phyloP scores from a whole-genome alignment of 2,888 invertebrate genomes.

The Druceiella hillmani region DNA sequence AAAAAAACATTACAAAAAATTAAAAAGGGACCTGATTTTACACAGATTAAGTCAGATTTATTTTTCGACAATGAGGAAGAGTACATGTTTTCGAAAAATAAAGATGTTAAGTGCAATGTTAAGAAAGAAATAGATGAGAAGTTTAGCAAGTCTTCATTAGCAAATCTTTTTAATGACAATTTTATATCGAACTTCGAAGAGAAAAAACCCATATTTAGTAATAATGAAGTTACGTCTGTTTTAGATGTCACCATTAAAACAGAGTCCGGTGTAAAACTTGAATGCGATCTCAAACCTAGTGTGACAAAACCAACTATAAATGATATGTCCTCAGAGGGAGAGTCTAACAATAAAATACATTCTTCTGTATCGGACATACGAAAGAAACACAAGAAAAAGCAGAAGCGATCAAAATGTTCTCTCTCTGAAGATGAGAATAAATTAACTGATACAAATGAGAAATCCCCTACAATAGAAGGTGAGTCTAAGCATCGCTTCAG shows the following conservation, averaged over 20 bases:
- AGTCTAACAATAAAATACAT: constrained; percentile 40
- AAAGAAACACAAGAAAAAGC: constrained; percentile 81
- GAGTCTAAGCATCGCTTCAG: constrained; percentile 39
- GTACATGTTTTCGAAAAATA: constrained; percentile 22
- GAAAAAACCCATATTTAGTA: too few relatives aligned
- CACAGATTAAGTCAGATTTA: constrained; percentile 53
- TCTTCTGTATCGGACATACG: constrained; percentile 47
- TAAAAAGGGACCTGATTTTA: constrained; percentile 35
- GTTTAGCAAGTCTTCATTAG: neutral
- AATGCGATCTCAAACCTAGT: constrained; percentile 32
- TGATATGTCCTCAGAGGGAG: constrained; percentile 47
- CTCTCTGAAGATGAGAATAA: constrained; percentile 55
- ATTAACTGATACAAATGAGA: constrained; percentile 18
- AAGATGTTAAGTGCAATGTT: constrained; percentile 1
- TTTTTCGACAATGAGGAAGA: constrained; percentile 56
- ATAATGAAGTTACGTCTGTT: too few relatives aligned
- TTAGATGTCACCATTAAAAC: too few relatives aligned
- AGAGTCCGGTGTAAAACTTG: constrained; percentile 34
- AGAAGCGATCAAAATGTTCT: constrained; percentile 68
- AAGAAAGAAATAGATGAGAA: constrained; percentile 3
- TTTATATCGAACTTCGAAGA: too few relatives aligned
- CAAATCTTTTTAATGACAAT: neutral
- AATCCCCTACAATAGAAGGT: constrained; percentile 17
- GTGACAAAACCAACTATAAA: constrained; percentile 25
- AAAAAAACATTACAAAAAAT: constrained; percentile 50